A percentile compares a stretch with the other conserved stretches of the same genome.
These are phyloP conservation scores for Drosophila nigritarsus DNA, from an alignment of 2,888 invertebrate genomes.

Conservation along the genomic window DNA sequence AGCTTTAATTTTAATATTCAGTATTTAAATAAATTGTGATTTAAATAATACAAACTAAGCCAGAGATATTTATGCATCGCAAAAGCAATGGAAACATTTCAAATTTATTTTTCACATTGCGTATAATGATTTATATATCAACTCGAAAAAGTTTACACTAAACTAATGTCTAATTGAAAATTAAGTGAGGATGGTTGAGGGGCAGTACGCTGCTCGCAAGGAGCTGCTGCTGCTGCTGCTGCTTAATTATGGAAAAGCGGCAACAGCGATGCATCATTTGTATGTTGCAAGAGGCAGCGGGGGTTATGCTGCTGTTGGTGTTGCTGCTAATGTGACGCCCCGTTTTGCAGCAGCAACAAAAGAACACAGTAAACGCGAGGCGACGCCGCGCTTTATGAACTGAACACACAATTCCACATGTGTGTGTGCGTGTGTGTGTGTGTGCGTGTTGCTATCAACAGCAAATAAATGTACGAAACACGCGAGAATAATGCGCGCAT, in stretches of 20 bases:
- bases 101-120: slow-evolving; percentile 3
- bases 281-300: slow-evolving; percentile 21
- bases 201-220: neutral
- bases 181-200: slow-evolving; percentile 19
- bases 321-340: slow-evolving; percentile 30
- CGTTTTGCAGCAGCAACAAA: slow-evolving; percentile 4
- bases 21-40: neutral
- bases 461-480: slow-evolving; percentile 62
- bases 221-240: slow-evolving; percentile 21
- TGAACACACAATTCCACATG: slow-evolving; percentile 15
- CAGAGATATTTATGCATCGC: neutral
- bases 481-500: slow-evolving; percentile 77
- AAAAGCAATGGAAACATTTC: neutral
- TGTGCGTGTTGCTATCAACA: slow-evolving; percentile 42
- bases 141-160: slow-evolving; percentile 1
- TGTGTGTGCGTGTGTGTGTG: slow-evolving; percentile 1
- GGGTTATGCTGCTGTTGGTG: slow-evolving; percentile 9
- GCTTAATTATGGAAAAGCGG: slow-evolving; percentile 49
- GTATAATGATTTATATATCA: slow-evolving; percentile 3
- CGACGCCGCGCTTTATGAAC: slow-evolving; percentile 42
- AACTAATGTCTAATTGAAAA: slow-evolving; percentile 40
- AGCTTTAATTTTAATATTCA: neutral
- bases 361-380: slow-evolving; percentile 27
- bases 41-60: neutral
- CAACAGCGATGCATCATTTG: slow-evolving; percentile 53